Base-by-base conservation (phyloP, 2,113 vertebrate genomes). In the Galemys pyrenaicus region DNA sequence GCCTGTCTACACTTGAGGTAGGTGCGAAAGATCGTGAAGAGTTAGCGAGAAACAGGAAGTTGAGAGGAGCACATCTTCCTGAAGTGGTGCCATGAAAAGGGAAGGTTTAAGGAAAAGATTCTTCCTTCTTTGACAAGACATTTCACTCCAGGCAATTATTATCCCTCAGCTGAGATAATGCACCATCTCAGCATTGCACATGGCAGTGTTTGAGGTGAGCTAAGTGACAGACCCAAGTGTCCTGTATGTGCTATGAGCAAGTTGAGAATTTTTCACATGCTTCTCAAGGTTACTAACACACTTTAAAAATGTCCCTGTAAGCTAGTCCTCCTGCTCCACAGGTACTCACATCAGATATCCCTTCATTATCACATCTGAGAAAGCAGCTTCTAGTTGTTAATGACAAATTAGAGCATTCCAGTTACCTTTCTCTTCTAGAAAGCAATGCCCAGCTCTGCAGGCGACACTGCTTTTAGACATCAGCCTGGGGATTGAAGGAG, bases 321-420 rank as follows among this genome's bases (percentile, higher is more conserved):
- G 94, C 58, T 65, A 65, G 68, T n/a, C 30, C 67, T 89, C 74
- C 65, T 94, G 73, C 83, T 89, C 95, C 84, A 80, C 37, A 71
- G 89, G 74, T 88, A 65, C 49, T 74, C 51, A 46, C 58, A 83
- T 74, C 56, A 70, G 89, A 71, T 30, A 51, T 51, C 73, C 70
- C 60, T 46, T 92, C 80, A 60, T 89, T 67, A 92, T 89, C 92
- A 87, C 92, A 68, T 87, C 54, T 32, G 46, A 93, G 74, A 91
- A 83, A 87, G 80, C 70, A 87, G 71, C 84, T 62, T 70, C 46
- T 54, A 86, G 79, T 83, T 58, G 78, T 64, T 78, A 86, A 81
- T n/a, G 67, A 89, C 74, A 74, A 86, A 94, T 73, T 56, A 70
- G 30, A 92, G 32, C 17, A 6, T 39, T 67, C 54, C 26, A 56